Evolutionary conservation across 2,797 vertebrate genomes (phyloP).

Genomic region (Ambastaia sidthimunki): DNA sequence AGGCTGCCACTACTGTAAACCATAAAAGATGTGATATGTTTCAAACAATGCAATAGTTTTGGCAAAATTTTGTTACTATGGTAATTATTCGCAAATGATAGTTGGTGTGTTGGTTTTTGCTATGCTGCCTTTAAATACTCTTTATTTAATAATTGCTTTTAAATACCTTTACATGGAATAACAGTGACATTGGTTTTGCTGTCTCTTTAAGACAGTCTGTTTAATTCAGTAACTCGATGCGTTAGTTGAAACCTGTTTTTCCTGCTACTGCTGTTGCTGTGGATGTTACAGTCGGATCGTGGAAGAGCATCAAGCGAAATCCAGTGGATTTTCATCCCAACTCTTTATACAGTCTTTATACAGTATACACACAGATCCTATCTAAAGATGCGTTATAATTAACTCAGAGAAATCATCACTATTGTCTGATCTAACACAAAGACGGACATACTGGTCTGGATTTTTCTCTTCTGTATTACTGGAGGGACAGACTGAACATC

Average conservation of each 20-base stretch:
- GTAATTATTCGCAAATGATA: no score
- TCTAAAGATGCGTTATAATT: slow-evolving; percentile 66
- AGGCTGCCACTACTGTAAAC: no score
- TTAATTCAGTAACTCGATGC: slow-evolving; percentile 77
- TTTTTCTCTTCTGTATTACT: slow-evolving; percentile 36
- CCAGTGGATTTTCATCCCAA: slow-evolving; percentile 4
- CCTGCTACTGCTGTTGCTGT: slow-evolving; percentile 56
- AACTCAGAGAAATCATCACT: slow-evolving; percentile 63
- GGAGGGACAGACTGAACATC: slow-evolving; percentile 57
- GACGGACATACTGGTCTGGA: slow-evolving; percentile 53
- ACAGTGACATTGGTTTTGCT: slow-evolving; percentile 38
- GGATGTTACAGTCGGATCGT: slow-evolving; percentile 53
- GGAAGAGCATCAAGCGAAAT: not conserved
- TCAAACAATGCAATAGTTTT: no score
- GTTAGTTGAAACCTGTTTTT: slow-evolving; percentile 69
- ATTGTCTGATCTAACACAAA: slow-evolving; percentile 55
- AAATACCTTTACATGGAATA: not conserved
- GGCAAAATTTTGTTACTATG: no score
- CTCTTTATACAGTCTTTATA: slow-evolving; percentile 11
- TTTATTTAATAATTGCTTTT: no score
- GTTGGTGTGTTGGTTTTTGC: no score
- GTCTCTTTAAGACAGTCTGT: slow-evolving; percentile 81
- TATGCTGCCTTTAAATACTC: no score
- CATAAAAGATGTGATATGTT: no score
- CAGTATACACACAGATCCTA: not conserved